A percentile compares a stretch with the other conserved stretches of the same genome.
These are phyloP conservation scores for Brachyptera risi DNA, from an alignment of 2,888 invertebrate species.

Conservation along the genomic window DNA sequence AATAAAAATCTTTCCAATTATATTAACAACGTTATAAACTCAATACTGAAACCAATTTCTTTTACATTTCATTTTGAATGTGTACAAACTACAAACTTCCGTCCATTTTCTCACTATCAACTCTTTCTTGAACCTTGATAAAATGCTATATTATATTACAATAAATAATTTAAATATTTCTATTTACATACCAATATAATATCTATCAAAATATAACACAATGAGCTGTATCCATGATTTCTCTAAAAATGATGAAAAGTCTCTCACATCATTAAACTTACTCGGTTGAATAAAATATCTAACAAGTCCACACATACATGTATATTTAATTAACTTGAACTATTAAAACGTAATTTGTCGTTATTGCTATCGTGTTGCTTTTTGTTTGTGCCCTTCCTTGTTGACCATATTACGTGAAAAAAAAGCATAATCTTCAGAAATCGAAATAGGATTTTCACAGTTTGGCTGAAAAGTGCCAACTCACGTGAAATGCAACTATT, in stretches of 20 bases:
- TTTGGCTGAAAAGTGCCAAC: too few species aligned
- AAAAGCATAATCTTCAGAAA: constrained; percentile 31
- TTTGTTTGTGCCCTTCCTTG: constrained; percentile 19
- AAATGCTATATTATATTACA: constrained; percentile 20
- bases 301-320: constrained; percentile 13
- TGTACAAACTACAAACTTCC: too few species aligned
- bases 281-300: constrained; percentile 9
- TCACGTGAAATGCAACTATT: not conserved
- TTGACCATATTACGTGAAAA: constrained; percentile 12
- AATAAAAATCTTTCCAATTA: constrained; percentile 16
- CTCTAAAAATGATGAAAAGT: constrained; percentile 5
- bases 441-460: constrained; percentile 14
- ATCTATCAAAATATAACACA: constrained; percentile 23
- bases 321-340: constrained; percentile 8
- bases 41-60: constrained; percentile 12
- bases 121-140: not conserved
- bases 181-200: constrained; percentile 21
- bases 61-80: constrained; percentile 8
- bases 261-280: constrained; percentile 5
- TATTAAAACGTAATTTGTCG: constrained; percentile 16
- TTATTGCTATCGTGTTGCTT: constrained; percentile 21
- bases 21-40: constrained; percentile 10
- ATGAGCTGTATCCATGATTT: constrained; percentile 18
- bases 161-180: constrained; percentile 31
- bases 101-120: not conserved